A percentile compares a stretch with the other conserved stretches of the same genome.
These are phyloP conservation scores for Oreochromis mossambicus DNA, from an alignment of 2,797 vertebrate genomes.

Conservation along the genomic window DNA sequence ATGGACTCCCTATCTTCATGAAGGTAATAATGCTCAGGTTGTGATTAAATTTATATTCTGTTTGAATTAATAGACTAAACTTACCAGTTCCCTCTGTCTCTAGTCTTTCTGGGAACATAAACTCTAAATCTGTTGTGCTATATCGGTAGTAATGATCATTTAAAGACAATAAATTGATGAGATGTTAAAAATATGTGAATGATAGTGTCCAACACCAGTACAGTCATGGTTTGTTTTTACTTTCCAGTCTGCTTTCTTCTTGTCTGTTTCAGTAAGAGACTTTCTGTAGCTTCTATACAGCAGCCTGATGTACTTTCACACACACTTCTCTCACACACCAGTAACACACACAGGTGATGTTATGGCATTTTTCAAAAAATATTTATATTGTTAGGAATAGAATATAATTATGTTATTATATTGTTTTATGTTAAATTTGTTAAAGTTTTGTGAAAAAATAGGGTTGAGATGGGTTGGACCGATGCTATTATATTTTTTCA, in stretches of 20 bases:
- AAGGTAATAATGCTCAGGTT: not conserved
- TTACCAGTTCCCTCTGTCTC: not conserved
- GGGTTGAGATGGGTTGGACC: not conserved
- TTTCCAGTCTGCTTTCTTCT: not conserved
- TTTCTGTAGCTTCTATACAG: not conserved
- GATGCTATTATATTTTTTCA: not conserved
- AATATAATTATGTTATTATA: not conserved
- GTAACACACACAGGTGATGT: not conserved
- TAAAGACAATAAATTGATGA: not conserved
- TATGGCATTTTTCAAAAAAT: not conserved
- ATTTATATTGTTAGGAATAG: not conserved
- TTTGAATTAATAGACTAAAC: not conserved
- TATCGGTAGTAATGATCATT: not conserved
- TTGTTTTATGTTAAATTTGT: not conserved
- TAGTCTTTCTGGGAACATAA: not conserved
- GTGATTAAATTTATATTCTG: not conserved
- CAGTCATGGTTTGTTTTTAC: not conserved
- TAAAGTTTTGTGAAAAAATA: not conserved
- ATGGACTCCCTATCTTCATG: not conserved
- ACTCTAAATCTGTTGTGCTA: not conserved
- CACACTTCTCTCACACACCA: not conserved
- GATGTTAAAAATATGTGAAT: not conserved
- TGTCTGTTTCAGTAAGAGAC: not conserved
- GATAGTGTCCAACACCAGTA: not conserved
- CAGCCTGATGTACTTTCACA: not conserved